Evolutionary conservation across 2,888 invertebrate species (phyloP), one percentile per base, ranked within the genome.

Genomic region (Agonopterix heracliana): DNA sequence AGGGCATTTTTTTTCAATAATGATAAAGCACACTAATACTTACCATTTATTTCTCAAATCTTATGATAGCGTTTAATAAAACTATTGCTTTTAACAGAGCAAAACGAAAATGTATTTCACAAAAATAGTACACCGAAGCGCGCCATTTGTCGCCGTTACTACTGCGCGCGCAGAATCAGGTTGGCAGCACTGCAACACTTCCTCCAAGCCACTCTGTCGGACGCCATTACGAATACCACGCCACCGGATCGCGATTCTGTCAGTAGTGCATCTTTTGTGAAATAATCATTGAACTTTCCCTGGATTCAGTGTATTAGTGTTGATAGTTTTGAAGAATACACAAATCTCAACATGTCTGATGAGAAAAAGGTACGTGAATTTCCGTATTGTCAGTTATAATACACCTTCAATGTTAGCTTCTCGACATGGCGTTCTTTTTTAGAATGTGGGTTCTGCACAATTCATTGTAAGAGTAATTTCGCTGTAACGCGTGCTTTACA

Each of bases 361-460:
- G 92, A 92, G 63, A 92, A 92, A 76, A 92, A 92, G 90, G 92
- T 92, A 89, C 70, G 80, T 76, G 61, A 55, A 56, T 51, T 55
- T 45, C 52, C 59, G 71, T 84, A 84, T 55, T 78, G 70, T 72
- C 79, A 82, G 75, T 72, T 69, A 66, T 68, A 54, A 59, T 54
- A 52, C 45, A 46, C 47, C 57, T 64, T 59, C 57, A 66, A 63
- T 67, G 62, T 53, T 54, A 50, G 47, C 53, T 56, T 64, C 65
- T 72, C 78, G 83, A 82, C 83, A 88, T 87, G 87, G 87, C 88
- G 88, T 77, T 81, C 66, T 64, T 59, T 59, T 60, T 53, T 64
- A 65, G 81, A 85, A 80, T 84, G 81, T 84, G 83, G 81, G 81
- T 58, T 54, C 43, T 13, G 17, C 14, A 17, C 10, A 14, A 14